A percentile compares a stretch with the other conserved stretches of the same genome.
Evolutionary conservation across 2,113 vertebrate genomes (phyloP).

Genomic region (Urocitellus parryii): DNA sequence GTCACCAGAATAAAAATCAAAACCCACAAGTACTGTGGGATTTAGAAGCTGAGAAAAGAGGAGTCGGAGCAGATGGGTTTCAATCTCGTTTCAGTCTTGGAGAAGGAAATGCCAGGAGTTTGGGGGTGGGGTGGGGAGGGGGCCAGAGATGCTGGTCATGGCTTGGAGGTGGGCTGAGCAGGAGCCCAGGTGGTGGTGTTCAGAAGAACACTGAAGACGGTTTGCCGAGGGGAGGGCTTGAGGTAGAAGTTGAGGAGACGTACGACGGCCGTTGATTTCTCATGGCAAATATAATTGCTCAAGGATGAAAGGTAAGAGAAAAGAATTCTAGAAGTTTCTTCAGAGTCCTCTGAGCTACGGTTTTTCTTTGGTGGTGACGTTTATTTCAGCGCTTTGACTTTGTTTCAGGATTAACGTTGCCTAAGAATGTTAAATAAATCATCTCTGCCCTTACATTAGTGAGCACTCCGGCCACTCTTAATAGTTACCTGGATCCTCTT

Average conservation of each 20-base stretch:
- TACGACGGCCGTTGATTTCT: background rate
- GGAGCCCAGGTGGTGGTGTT: background rate
- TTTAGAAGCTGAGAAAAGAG: background rate
- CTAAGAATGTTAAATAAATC: background rate
- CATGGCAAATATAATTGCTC: background rate
- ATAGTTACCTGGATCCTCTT: background rate
- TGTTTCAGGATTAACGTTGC: background rate
- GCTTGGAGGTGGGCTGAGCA: background rate
- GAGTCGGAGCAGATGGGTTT: background rate
- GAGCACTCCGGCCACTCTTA: background rate
- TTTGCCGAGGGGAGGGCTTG: background rate
- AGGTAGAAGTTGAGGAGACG: background rate
- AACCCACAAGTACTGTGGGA: too few relatives aligned
- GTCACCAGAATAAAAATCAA: background rate
- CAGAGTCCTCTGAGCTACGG: background rate
- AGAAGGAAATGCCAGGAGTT: too few relatives aligned
- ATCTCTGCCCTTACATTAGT: background rate
- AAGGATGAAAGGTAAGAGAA: background rate
- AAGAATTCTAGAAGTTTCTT: background rate
- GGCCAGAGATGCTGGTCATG: accelerated
- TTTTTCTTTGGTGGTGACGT: background rate
- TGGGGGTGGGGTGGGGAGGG: too few relatives aligned
- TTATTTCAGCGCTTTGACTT: background rate
- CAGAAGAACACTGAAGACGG: background rate
- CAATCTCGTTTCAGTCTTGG: background rate